Percentiles rank a stretch among this genome's conserved stretches.
Evolutionary conservation across 2,113 vertebrate species (phyloP).

Genomic region (Poeciliopsis occidentalis): DNA sequence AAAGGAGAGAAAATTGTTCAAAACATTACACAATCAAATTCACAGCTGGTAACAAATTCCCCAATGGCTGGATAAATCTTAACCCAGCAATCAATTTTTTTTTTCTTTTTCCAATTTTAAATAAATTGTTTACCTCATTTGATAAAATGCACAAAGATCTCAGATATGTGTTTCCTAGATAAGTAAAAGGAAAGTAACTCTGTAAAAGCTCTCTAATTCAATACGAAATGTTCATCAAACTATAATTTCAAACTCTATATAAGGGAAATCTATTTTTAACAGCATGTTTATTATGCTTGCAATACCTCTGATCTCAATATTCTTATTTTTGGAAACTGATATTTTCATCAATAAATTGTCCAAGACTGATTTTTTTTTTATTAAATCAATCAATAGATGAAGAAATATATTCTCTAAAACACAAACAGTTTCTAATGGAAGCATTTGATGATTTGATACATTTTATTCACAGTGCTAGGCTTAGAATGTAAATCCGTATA

Average conservation of each 20-base stretch:
- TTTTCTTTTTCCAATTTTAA: background rate
- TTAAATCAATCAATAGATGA: background rate
- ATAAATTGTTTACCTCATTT: constrained; percentile 21
- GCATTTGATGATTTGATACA: background rate
- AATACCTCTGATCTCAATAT: no score
- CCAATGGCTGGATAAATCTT: constrained; percentile 11
- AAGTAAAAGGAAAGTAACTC: constrained; percentile 25
- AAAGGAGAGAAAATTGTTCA: constrained; percentile 80
- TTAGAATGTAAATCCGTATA: background rate
- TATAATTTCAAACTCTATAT: constrained; percentile 32
- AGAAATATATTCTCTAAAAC: background rate
- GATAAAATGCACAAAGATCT: constrained; percentile 39
- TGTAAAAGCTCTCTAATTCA: constrained; percentile 3
- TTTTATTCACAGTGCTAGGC: constrained; percentile 1
- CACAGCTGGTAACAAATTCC: background rate
- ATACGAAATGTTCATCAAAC: constrained; percentile 16
- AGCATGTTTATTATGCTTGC: constrained; percentile 37
- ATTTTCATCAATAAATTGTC: background rate
- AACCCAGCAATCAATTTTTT: constrained; percentile 20
- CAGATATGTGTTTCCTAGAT: constrained; percentile 46
- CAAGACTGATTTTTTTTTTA: constrained; percentile 1
- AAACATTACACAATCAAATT: constrained; percentile 8
- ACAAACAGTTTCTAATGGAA: background rate
- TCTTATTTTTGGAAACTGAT: no score
- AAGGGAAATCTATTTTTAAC: background rate